phyloP scores from a whole-genome alignment of 2,113 vertebrate genomes.

The Rhinolophus ferrumequinum region DNA sequence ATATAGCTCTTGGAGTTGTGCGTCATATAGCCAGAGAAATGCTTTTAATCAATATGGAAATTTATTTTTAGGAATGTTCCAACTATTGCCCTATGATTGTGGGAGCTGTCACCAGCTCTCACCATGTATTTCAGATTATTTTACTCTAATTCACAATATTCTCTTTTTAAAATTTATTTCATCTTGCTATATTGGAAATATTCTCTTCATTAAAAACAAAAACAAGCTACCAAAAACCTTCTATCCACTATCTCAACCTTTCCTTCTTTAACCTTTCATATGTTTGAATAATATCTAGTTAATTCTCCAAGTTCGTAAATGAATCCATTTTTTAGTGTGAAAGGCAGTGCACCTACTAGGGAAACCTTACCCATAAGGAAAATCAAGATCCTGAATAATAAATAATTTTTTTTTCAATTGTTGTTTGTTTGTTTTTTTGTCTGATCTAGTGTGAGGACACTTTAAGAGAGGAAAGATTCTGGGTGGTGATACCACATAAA shows the following conservation, averaged over 20 bases:
- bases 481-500: not conserved
- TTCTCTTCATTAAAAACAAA: slow-evolving; percentile 26
- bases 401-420: not conserved
- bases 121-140: not conserved
- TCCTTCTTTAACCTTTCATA: not conserved
- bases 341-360: not conserved
- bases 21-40: not conserved
- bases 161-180: not conserved
- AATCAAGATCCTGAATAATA: slow-evolving; percentile 36
- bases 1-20: not conserved
- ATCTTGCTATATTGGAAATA: slow-evolving; percentile 9
- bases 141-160: slow-evolving; percentile 31
- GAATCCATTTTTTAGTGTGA: not conserved
- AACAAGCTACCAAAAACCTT: not conserved
- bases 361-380: slow-evolving; percentile 40
- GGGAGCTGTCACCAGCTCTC: not conserved
- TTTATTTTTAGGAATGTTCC: slow-evolving; percentile 39
- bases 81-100: not conserved
- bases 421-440: not conserved
- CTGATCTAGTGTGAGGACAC: not conserved
- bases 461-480: not conserved
- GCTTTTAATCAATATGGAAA: not conserved
- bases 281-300: slow-evolving; percentile 29
- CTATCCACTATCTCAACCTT: not conserved
- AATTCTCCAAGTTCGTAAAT: slow-evolving; percentile 8